These are phyloP conservation scores for Habropoda laboriosa DNA, from an alignment of 1,140 invertebrate genomes.

Conservation along the genomic window DNA sequence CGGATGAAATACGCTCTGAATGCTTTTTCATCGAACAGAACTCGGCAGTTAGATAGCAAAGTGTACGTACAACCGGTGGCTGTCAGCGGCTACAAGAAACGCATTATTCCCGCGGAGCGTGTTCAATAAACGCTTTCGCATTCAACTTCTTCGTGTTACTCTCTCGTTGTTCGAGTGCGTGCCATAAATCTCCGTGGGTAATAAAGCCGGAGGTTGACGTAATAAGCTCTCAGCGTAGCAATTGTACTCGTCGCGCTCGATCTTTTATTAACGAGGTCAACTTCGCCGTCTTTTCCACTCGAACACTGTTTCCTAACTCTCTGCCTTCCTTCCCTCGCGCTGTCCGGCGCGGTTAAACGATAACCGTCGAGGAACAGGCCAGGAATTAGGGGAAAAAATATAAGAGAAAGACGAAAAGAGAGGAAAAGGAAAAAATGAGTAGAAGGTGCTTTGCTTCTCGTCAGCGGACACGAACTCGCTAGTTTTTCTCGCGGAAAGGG, in stretches of 20 bases:
- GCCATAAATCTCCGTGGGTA: slow-evolving; percentile 3
- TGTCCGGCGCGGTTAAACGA: no score
- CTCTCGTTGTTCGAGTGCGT: slow-evolving; percentile 27
- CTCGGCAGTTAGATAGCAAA: neutral
- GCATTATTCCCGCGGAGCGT: neutral
- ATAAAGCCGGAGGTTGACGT: slow-evolving; percentile 15
- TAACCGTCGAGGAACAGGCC: neutral
- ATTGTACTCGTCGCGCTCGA: slow-evolving; percentile 25
- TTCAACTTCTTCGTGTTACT: neutral
- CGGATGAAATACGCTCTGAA: no score
- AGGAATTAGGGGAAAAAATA: neutral
- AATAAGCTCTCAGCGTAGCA: slow-evolving; percentile 26
- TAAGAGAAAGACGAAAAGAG: neutral
- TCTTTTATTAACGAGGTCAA: slow-evolving; percentile 40
- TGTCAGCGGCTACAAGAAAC: neutral
- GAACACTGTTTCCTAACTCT: neutral
- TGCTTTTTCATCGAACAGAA: neutral
- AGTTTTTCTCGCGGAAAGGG: neutral
- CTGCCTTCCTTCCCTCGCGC: no score
- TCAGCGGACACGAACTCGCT: neutral
- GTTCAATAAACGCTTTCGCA: neutral
- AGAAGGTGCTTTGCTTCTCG: no score
- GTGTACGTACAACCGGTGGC: neutral
- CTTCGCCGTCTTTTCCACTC: neutral
- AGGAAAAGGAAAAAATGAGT: neutral